Evolutionary conservation across 2,888 invertebrate genomes (phyloP), one percentile per base, ranked within the genome.

Genomic region (Phorcus lineatus): DNA sequence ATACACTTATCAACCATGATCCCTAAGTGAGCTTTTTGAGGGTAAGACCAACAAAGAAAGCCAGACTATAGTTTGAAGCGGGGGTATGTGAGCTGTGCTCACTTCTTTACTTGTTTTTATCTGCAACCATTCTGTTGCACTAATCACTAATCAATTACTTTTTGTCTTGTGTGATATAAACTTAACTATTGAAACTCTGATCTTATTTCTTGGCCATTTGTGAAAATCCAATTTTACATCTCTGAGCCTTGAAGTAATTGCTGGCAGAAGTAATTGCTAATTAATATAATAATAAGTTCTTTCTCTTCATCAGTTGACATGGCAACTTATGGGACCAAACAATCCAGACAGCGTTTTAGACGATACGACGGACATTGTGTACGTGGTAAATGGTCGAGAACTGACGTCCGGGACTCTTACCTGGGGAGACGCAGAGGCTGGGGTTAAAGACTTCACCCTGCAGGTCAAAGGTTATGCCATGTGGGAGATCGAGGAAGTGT

Each of bases 271-370:
- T 47, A 6, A 47, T 36, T 36, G 4, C 7, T 36, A 36, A 36
- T 36, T 36, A 36, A 36, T 36, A 36, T 36, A n/a, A n/a, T n/a
- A n/a, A 36, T 36, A 36, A 4, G 36, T 36, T 36, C 36, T 13
- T 36, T 36, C 47, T 11, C 7, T 31, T 74, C 77, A 74, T 7
- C 66, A 92, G 92, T 87, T 92, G 1, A 84, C 81, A 53, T 92
- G 92, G 92, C 84, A 88, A 52, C 88, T 92, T 36, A 83, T 91
- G 83, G 92, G 92, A 7, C 92, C 92, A n/a, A 92, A 92, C 81
- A 90, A 90, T 80, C 90, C 90, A 0, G 83, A 81, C 22, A 80
- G 82, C 11, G 84, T 88, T 2, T 84, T 92, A 16, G 83, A 86
- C 62, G 89, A 88, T 52, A 91, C 91, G 2, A 88, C 86, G 74